Percentiles rank a stretch among this genome's conserved stretches.
Evolutionary conservation across 2,113 vertebrate species (phyloP).

Genomic region (Addax nasomaculatus): DNA sequence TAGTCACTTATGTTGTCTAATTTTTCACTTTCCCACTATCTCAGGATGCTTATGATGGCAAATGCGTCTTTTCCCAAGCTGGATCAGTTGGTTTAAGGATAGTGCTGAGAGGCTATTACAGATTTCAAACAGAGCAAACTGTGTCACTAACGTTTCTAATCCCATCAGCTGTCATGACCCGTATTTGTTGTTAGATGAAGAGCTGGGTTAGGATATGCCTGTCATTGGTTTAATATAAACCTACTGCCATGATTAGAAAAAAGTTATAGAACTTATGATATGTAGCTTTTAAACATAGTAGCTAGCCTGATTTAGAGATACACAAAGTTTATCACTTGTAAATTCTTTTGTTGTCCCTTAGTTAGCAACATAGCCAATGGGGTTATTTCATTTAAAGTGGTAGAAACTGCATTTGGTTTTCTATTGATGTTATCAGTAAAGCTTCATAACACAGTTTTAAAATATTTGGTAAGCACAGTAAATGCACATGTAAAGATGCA

Average conservation of each 20-base stretch:
- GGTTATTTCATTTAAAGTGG: conserved; percentile 22
- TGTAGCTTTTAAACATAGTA: neutral
- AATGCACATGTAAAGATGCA: neutral
- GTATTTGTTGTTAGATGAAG: neutral
- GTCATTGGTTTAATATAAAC: neutral
- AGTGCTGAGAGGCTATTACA: neutral
- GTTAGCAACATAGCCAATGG: neutral
- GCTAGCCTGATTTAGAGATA: neutral
- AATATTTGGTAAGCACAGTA: neutral
- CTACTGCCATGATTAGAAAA: neutral
- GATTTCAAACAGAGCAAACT: neutral
- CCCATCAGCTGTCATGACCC: neutral
- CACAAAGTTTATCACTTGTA: neutral
- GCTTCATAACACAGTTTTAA: neutral
- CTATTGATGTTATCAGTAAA: conserved; percentile 11
- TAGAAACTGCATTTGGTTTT: conserved; percentile 11
- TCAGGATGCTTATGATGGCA: neutral
- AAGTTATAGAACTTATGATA: neutral
- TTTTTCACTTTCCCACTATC: neutral
- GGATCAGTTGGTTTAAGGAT: neutral
- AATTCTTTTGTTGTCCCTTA: conserved; percentile 2
- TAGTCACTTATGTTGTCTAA: neutral
- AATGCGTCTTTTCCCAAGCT: neutral
- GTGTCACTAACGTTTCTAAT: neutral
- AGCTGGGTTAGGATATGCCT: neutral